Evolutionary conservation across 2,888 invertebrate species (phyloP), one percentile per base, ranked within the genome.

Genomic region (Agrochola litura): DNA sequence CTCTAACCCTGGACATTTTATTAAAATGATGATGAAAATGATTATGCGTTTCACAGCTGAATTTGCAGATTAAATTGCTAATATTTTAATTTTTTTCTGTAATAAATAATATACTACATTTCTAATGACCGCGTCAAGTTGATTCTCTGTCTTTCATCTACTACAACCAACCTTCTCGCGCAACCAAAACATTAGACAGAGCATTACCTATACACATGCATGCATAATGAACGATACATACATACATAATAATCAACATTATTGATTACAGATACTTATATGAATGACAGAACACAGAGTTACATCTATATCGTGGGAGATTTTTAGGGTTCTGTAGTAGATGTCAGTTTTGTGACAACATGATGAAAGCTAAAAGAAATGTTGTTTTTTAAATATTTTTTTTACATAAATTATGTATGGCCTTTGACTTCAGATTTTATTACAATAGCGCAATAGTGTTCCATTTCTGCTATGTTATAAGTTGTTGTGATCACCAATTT

Each of bases 191-290:
- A 58, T 77, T 69, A 78, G 49, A 46, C 43, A 37, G 49, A 68
- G n/a, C 68, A 65, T 74, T 54, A 74, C 70, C 49, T 58, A 85
- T 65, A 71, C 65, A 77, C 63, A 64, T 68, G 58, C 67, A 77
- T 77, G 37, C 65, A 74, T 83, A 79, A 84, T 83, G 49, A 83
- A 79, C 70, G 52, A 68, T 37, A 64, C 54, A 86, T 74, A 76
- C 71, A 84, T 88, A 80, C 79, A 77, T 80, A 88, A 84, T 88
- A 88, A 91, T 88, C 72, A 89, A 85, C 64, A 77, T 88, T 88
- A 91, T 91, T 91, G 88, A 91, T 90, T 83, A 85, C 84, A 74
- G 56, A 79, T 79, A 86, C 76, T 82, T 79, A 81, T 77, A 54
- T 37, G 68, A 89, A 79, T 84, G 89, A 85, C 90, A 86, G 79